Evolutionary conservation across 1,140 invertebrate genomes (phyloP).

Genomic region (Harpegnathos saltator): DNA sequence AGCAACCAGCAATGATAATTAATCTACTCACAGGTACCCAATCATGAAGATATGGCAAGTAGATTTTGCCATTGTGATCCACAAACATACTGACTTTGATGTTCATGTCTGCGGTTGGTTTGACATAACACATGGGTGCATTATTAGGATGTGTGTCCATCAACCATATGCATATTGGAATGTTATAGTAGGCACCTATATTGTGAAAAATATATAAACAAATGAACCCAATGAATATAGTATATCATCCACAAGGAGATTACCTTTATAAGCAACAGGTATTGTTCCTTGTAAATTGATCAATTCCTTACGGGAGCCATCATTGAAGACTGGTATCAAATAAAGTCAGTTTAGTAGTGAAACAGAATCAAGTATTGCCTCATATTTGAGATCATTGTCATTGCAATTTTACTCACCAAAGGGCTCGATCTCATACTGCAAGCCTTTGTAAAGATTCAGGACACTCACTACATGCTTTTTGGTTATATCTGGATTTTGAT

Average conservation of each 20-base stretch:
- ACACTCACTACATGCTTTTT: constrained; percentile 91
- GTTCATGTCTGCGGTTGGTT: constrained; percentile 97
- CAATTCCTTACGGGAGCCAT: constrained; percentile 94
- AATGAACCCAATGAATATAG: constrained; percentile 1
- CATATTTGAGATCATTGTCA: not conserved
- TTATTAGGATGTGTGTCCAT: constrained; percentile 98
- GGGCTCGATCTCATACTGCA: constrained; percentile 88
- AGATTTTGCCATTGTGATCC: constrained; percentile 98
- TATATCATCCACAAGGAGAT: constrained; percentile 14
- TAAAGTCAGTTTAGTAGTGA: not conserved
- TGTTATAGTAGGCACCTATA: constrained; percentile 95
- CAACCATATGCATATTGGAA: constrained; percentile 98
- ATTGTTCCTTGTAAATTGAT: constrained; percentile 96
- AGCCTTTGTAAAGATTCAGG: constrained; percentile 90
- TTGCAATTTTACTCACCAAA: constrained; percentile 87
- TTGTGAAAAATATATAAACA: constrained; percentile 60
- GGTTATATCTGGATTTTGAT: constrained; percentile 92
- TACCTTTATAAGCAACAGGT: constrained; percentile 95
- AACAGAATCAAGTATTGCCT: not conserved
- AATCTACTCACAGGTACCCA: constrained; percentile 93
- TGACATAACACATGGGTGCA: constrained; percentile 99
- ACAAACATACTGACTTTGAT: constrained; percentile 98
- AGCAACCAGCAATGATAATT: constrained; percentile 3
- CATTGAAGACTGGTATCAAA: constrained; percentile 92
- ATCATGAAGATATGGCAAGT: constrained; percentile 98